A percentile compares a stretch with the other conserved stretches of the same genome.
phyloP scores from a whole-genome alignment of 64 coral and sea anemone genomes.

The Montipora efflorescens region DNA sequence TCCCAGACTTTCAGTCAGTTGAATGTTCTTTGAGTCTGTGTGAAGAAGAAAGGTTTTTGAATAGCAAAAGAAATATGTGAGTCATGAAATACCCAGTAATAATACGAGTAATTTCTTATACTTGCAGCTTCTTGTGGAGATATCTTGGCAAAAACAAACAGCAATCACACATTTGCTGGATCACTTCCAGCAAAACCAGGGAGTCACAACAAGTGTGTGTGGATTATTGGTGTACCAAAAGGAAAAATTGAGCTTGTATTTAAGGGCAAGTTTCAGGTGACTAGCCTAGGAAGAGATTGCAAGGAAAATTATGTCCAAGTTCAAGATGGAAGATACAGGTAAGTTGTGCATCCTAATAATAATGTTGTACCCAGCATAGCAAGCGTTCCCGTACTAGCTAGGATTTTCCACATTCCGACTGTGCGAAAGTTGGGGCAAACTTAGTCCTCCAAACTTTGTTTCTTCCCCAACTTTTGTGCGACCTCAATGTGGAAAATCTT shows the following conservation, averaged over 20 bases:
- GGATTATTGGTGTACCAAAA: slow-evolving; percentile 77
- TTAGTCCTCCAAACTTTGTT: too few relatives aligned
- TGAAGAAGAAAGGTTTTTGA: neutral
- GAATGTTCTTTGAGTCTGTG: too few relatives aligned
- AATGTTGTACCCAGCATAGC: too few relatives aligned
- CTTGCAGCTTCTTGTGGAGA: slow-evolving; percentile 73
- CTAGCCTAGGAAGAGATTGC: slow-evolving; percentile 51
- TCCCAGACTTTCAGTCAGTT: too few relatives aligned
- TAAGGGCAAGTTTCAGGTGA: slow-evolving; percentile 68
- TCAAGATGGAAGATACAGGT: slow-evolving; percentile 87
- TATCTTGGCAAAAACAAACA: slow-evolving; percentile 28
- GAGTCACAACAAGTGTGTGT: slow-evolving; percentile 73
- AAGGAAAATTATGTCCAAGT: slow-evolving; percentile 60
- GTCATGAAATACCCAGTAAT: too few relatives aligned
- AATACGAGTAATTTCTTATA: neutral
- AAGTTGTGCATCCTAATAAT: neutral
- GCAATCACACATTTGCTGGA: slow-evolving; percentile 20
- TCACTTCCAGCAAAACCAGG: slow-evolving; percentile 20
- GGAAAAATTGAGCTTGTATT: slow-evolving; percentile 81
- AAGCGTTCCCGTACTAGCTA: too few relatives aligned
- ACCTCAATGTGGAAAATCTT: too few relatives aligned
- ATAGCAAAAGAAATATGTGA: too few relatives aligned
- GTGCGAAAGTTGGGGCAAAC: too few relatives aligned
- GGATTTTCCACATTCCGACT: too few relatives aligned
- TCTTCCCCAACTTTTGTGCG: too few relatives aligned